Conservation (phyloP, 2,888 invertebrate species). For the Melanchra persicariae region DNA sequence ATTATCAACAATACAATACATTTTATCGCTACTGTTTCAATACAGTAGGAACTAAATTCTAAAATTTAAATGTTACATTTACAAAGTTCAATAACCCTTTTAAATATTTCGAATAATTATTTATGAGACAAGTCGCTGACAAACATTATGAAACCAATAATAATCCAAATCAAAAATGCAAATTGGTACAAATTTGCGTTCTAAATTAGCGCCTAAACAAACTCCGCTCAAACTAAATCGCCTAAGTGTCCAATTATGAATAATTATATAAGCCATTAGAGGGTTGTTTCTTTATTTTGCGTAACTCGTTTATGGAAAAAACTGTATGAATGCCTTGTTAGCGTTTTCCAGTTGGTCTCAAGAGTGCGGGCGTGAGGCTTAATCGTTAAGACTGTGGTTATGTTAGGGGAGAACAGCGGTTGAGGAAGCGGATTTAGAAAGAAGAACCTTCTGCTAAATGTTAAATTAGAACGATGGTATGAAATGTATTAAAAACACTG, state of each 20-base stretch:
- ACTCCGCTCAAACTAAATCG: conserved; percentile 68
- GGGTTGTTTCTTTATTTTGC: conserved; percentile 77
- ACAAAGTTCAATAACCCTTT: conserved; percentile 9
- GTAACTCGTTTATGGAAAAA: conserved; percentile 83
- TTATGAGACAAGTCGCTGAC: conserved; percentile 35
- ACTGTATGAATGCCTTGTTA: conserved; percentile 87
- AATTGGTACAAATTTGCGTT: conserved; percentile 62
- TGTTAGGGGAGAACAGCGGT: conserved; percentile 62
- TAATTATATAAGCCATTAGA: conserved; percentile 82
- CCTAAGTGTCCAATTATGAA: conserved; percentile 80
- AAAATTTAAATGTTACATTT: conserved; percentile 1
- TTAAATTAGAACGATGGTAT: not conserved
- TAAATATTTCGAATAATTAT: conserved; percentile 35
- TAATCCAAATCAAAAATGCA: conserved; percentile 62
- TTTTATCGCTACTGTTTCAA: conserved; percentile 19
- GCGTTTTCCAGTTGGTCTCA: conserved; percentile 82
- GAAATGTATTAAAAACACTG: not conserved
- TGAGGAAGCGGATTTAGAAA: not conserved
- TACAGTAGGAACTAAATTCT: conserved; percentile 1
- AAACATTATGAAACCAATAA: conserved; percentile 39
- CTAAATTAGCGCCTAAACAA: conserved; percentile 71
- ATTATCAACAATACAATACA: conserved; percentile 7
- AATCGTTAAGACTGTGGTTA: conserved; percentile 70
- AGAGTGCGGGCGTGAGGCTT: conserved; percentile 77
- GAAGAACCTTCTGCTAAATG: not conserved